Evolutionary conservation across 2,113 vertebrate species (phyloP).

Genomic region (Corvus cornix): DNA sequence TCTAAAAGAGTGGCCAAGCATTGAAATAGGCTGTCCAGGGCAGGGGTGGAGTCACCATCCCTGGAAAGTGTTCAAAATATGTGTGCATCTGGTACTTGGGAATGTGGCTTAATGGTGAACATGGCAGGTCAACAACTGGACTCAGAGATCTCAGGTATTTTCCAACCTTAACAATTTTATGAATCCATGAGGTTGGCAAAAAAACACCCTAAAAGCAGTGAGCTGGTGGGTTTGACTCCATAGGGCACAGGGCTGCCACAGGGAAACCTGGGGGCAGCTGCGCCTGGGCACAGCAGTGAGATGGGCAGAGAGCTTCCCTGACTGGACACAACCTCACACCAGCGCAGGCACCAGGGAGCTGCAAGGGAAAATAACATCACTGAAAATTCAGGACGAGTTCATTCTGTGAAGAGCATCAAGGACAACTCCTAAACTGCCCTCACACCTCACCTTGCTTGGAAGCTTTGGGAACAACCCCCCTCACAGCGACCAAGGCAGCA

Average conservation of each 20-base stretch:
- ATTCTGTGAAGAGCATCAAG: background rate
- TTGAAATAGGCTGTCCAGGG: background rate
- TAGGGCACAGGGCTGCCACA: background rate
- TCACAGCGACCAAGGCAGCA: background rate
- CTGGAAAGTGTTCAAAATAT: background rate
- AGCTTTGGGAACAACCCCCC: background rate
- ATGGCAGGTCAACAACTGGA: background rate
- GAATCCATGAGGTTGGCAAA: background rate
- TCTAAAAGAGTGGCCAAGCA: background rate
- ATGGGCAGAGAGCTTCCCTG: background rate
- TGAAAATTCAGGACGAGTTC: background rate
- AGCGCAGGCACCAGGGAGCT: background rate
- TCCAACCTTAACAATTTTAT: background rate
- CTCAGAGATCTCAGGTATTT: background rate
- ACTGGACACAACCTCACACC: background rate
- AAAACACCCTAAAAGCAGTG: background rate
- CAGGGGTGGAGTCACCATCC: background rate
- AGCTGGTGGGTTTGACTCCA: background rate
- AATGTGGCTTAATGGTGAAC: background rate
- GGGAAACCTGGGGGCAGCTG: background rate
- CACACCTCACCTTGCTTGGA: background rate
- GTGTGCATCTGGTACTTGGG: background rate
- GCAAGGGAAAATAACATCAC: background rate
- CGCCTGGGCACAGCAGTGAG: background rate
- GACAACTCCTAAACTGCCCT: background rate